These are phyloP conservation scores for Keiferia lycopersicella DNA, from an alignment of 2,888 invertebrate species.

Conservation along the genomic window DNA sequence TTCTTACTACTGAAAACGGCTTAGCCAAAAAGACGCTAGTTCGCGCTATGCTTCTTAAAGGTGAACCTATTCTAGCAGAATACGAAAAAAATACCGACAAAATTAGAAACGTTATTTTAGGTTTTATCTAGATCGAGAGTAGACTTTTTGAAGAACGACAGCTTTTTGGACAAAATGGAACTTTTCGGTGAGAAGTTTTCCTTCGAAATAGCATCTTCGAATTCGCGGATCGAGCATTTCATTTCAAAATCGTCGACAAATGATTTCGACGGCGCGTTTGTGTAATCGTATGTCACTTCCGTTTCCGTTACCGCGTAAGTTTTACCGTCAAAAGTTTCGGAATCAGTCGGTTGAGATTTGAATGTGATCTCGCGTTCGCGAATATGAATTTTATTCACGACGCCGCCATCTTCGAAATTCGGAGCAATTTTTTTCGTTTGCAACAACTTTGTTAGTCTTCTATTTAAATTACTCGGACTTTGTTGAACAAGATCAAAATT, in stretches of 20 bases:
- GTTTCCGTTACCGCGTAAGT: not conserved
- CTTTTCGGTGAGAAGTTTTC: not conserved
- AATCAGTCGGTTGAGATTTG: not conserved
- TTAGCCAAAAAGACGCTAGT: too few species aligned
- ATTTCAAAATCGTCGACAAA: not conserved
- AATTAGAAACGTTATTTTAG: not conserved
- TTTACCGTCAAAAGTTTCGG: not conserved
- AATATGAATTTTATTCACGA: constrained; percentile 7
- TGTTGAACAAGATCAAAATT: not conserved
- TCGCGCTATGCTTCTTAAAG: too few species aligned
- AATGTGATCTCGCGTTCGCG: constrained; percentile 13
- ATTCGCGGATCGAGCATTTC: not conserved
- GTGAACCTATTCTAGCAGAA: too few species aligned
- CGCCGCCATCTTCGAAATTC: not conserved
- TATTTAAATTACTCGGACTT: not conserved
- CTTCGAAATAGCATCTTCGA: not conserved
- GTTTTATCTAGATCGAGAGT: not conserved
- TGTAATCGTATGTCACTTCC: not conserved
- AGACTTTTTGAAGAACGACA: not conserved
- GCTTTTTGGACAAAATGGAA: not conserved
- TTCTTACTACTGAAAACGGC: too few species aligned
- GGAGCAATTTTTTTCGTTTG: not conserved
- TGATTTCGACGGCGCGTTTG: not conserved
- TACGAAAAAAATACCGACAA: not conserved
- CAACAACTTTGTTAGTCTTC: not conserved